These are phyloP conservation scores for Falco naumanni DNA, from an alignment of 2,797 vertebrate species.

Conservation along the genomic window DNA sequence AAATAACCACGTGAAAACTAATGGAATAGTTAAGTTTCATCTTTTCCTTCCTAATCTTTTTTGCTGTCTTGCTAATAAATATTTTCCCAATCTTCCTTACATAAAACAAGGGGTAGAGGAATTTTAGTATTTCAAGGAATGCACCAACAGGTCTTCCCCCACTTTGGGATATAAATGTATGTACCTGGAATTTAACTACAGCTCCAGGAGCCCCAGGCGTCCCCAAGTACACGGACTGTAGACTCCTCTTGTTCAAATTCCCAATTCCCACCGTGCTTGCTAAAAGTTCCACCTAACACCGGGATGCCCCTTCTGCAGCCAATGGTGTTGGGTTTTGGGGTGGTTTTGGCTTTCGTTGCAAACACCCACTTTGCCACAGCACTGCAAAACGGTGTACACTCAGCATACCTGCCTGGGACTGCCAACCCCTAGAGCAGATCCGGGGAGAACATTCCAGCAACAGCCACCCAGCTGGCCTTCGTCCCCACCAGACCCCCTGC, in stretches of 20 bases:
- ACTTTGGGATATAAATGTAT: background rate
- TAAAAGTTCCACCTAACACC: background rate
- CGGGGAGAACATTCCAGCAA: background rate
- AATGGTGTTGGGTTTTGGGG: background rate
- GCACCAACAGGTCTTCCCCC: background rate
- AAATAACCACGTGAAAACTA: conserved; percentile 35
- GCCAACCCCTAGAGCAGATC: background rate
- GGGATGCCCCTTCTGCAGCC: background rate
- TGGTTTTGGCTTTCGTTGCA: background rate
- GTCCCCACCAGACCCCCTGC: background rate
- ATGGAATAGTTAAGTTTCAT: background rate
- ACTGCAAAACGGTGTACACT: accelerated
- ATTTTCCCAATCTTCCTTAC: conserved; percentile 43
- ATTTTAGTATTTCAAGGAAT: conserved; percentile 1
- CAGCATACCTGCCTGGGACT: no score
- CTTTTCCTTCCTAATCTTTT: conserved; percentile 40
- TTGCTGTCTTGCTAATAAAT: conserved; percentile 35
- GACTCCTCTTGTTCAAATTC: background rate
- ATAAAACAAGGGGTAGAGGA: conserved; percentile 33
- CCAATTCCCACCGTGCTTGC: background rate
- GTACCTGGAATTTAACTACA: background rate
- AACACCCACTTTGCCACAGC: background rate
- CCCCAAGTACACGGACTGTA: accelerated
- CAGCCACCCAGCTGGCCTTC: background rate
- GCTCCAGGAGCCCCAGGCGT: background rate